These are phyloP conservation scores for Miniopterus natalensis DNA, from an alignment of 2,113 vertebrate species.

Conservation along the genomic window DNA sequence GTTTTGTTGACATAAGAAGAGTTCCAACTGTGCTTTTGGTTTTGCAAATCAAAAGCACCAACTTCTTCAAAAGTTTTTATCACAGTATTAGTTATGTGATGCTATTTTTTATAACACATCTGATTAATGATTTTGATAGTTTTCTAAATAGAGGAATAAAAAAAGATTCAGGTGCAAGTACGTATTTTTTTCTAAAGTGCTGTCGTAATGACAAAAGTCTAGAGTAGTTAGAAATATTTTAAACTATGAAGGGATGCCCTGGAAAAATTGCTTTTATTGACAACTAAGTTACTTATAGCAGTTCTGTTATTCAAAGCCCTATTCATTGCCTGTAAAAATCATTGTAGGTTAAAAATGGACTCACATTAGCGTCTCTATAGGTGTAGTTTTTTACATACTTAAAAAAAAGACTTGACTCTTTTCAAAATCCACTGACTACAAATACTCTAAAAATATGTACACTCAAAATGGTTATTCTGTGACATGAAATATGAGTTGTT, in stretches of 20 bases:
- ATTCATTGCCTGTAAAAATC: constrained; percentile 72
- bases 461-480: constrained; percentile 13
- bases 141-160: constrained; percentile 46
- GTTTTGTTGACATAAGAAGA: constrained; percentile 61
- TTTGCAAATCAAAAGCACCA: constrained; percentile 64
- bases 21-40: constrained; percentile 48
- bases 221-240: constrained; percentile 70
- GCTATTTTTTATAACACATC: neutral
- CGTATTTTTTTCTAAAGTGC: neutral
- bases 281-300: constrained; percentile 64
- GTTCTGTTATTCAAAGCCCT: constrained; percentile 62
- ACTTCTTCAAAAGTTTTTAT: constrained; percentile 56
- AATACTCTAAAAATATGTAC: neutral
- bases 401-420: constrained; percentile 32
- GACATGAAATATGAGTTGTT: neutral
- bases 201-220: constrained; percentile 53
- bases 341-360: constrained; percentile 68
- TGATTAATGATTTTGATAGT: constrained; percentile 43
- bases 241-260: constrained; percentile 46
- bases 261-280: constrained; percentile 69
- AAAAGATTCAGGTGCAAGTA: constrained; percentile 8
- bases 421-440: constrained; percentile 35
- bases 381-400: constrained; percentile 38
- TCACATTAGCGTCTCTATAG: constrained; percentile 38
- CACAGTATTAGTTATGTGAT: constrained; percentile 35